A percentile compares a stretch with the other conserved stretches of the same genome.
Conservation (phyloP, 2,888 invertebrate genomes). For the Aporophyla lueneburgensis region DNA sequence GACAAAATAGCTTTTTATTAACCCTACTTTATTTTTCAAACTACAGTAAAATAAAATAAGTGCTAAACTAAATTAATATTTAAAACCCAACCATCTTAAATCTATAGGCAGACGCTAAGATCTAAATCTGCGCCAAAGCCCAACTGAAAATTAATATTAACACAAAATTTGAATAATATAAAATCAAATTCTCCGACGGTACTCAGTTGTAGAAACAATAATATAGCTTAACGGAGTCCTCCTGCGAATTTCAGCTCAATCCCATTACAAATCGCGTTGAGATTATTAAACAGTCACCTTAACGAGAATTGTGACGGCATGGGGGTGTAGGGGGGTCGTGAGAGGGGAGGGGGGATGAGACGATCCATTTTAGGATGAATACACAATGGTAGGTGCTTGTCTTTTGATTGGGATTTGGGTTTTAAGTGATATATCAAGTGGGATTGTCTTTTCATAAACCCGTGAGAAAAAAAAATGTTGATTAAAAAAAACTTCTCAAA, state of each 20-base stretch:
- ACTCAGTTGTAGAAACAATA: constrained; percentile 76
- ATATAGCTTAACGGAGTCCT: constrained; percentile 70
- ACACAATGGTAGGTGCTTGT: constrained; percentile 54
- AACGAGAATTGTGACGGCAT: constrained; percentile 78
- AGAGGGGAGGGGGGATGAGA: constrained; percentile 1
- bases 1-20: background rate
- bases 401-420: constrained; percentile 33
- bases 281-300: constrained; percentile 87
- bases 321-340: constrained; percentile 34
- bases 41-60: background rate
- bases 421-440: constrained; percentile 4
- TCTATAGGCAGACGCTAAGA: constrained; percentile 5
- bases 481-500: too few species aligned
- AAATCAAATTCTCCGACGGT: constrained; percentile 71
- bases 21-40: background rate
- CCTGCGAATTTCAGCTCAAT: constrained; percentile 81
- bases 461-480: too few species aligned
- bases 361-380: constrained; percentile 59
- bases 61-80: background rate
- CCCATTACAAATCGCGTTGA: constrained; percentile 85
- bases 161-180: constrained; percentile 65
- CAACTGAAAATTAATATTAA: constrained; percentile 65
- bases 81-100: constrained; percentile 13
- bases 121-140: constrained; percentile 29
- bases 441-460: too few species aligned